phyloP scores from a whole-genome alignment of 2,113 vertebrate species.

The Notothenia coriiceps region DNA sequence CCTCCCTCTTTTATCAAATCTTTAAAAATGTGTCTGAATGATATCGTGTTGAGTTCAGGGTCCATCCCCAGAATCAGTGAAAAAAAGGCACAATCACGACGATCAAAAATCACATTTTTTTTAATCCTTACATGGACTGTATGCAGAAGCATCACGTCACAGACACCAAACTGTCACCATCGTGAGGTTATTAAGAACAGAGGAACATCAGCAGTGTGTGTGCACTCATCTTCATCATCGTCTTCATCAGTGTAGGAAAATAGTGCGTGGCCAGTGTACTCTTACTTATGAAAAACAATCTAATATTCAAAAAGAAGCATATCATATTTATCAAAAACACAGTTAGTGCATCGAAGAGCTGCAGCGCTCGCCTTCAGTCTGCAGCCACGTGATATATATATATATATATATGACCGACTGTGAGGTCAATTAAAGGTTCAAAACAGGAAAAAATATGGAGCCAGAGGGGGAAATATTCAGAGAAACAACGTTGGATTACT shows the following conservation, averaged over 20 bases:
- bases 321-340: conserved; percentile 65
- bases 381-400: conserved; percentile 26
- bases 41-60: no score
- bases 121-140: conserved; percentile 77
- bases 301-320: conserved; percentile 64
- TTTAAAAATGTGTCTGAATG: no score
- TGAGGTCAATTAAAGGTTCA: no score
- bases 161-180: conserved; percentile 77
- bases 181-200: conserved; percentile 46
- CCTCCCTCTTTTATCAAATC: no score
- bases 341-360: conserved; percentile 68
- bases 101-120: conserved; percentile 74
- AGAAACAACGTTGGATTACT: no score
- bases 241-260: conserved; percentile 64
- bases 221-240: background rate
- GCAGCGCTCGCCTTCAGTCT: no score
- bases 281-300: conserved; percentile 66
- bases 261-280: conserved; percentile 72
- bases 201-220: conserved; percentile 50
- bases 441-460: no score
- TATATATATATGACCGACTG: no score
- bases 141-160: conserved; percentile 80
- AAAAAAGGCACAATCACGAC: background rate
- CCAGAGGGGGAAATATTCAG: no score
- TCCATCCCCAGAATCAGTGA: background rate